Conservation (phyloP, 2,888 invertebrate species). For the Pterobdella sp. region DNA sequence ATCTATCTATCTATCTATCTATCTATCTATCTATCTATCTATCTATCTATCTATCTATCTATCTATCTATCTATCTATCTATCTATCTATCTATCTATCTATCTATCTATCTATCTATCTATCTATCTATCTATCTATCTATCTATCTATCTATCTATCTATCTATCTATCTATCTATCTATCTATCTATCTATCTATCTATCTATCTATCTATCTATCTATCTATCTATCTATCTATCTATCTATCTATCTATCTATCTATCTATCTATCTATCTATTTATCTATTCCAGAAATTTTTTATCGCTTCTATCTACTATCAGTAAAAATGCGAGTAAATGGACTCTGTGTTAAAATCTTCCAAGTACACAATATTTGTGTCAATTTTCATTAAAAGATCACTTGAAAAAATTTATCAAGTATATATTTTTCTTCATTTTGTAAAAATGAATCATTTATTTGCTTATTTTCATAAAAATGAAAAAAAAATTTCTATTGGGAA, state of each 20-base stretch:
- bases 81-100: conserved; percentile 13
- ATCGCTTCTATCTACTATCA: not conserved
- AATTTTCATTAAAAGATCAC: no score
- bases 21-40: not conserved
- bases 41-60: conserved; percentile 8
- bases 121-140: conserved; percentile 8
- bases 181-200: not conserved
- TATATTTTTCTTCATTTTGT: no score
- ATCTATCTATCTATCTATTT: no score
- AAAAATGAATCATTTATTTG: no score
- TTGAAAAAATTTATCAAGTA: no score
- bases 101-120: conserved; percentile 8
- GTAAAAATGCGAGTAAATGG: no score
- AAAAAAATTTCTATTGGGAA: no score
- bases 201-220: not conserved
- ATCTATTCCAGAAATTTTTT: no score
- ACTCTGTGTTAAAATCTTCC: no score
- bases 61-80: conserved; percentile 14
- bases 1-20: conserved; percentile 4
- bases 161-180: conserved; percentile 8
- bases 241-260: not conserved
- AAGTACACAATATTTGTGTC: no score
- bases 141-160: conserved; percentile 8
- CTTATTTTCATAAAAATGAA: no score
- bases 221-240: conserved; percentile 3